phyloP scores from a whole-genome alignment of 64 coral and sea anemone species.

The Montipora sp. region DNA sequence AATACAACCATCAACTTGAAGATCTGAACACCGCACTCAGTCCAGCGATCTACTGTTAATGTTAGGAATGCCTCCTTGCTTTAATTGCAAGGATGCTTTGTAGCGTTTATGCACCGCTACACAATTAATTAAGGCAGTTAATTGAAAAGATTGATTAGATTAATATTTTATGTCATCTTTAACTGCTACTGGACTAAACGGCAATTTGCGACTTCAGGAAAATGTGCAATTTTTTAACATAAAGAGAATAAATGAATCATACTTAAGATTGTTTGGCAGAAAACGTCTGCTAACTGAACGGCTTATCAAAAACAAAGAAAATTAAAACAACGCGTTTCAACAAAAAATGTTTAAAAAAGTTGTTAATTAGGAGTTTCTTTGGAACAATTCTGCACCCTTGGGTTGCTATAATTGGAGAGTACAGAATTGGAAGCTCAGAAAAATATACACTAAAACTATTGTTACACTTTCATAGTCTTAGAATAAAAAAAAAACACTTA shows the following conservation, averaged over 20 bases:
- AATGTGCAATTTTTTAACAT: neutral
- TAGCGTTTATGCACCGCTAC: neutral
- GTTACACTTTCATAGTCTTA: too few relatives aligned
- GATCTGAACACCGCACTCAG: too few relatives aligned
- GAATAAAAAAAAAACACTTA: too few relatives aligned
- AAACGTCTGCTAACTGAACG: neutral
- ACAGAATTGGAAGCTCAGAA: neutral
- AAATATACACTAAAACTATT: too few relatives aligned
- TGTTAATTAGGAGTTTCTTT: neutral
- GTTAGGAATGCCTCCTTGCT: neutral
- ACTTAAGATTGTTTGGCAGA: neutral
- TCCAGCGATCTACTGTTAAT: neutral
- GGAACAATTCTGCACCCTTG: neutral
- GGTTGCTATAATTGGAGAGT: neutral
- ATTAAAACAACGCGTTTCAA: neutral
- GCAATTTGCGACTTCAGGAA: neutral
- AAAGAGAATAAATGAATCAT: neutral
- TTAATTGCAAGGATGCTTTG: neutral
- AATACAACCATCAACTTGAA: too few relatives aligned
- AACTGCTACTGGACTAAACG: neutral
- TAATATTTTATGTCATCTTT: constrained; percentile 12
- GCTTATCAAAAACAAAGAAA: neutral
- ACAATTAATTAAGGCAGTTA: neutral
- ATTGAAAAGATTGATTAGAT: constrained; percentile 8
- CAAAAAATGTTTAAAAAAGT: neutral